Base-by-base conservation (phyloP, 2,113 vertebrate genomes). In the Saguinus imperator region DNA sequence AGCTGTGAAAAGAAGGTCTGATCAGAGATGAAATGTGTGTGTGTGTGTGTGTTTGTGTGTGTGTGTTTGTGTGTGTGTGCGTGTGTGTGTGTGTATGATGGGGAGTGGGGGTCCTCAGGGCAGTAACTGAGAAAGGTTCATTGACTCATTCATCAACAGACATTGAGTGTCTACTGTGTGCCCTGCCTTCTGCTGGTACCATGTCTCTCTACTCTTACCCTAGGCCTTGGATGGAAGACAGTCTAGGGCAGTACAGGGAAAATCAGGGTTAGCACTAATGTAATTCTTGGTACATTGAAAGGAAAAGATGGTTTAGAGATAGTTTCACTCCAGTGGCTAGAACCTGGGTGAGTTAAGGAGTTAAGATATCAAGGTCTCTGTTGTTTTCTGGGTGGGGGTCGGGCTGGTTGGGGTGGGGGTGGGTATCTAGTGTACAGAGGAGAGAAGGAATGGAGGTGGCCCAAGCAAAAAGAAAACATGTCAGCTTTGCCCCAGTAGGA, bases 261-360 rank as follows among this genome's bases (percentile, higher is more conserved):
- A 94, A 82, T 66, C 37, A 85, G 87, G 8, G 29, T 84, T 48
- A 25, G 57, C 66, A 77, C 6, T 20, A 66, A 66, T 48, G 37
- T 9, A 32, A 52, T 66, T 73, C 45, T 68, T 17, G 9, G 37
- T 48, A 80, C 29, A 21, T 73, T 68, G 2, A 37, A 61, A 82
- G 87, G 86, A 96, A 86, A 57, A 82, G 58, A 43, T 77, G 57
- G 45, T 21, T 94, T 86, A 82, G 64, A 93, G 84, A 68, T 35
- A 87, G 68, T 35, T 52, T 29, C 35, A 29, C 17, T 18, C 37
- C 20, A 58, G 75, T 75, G 21, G 17, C 55, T 61, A 52, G 40
- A 89, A 66, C 45, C n/a, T 2, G 0, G 23, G 32, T 70, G 20
- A 70, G n/a, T 72, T 90, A 43, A 45, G 32, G 20, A 70, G n/a